Base-by-base conservation (phyloP, 2,113 vertebrate species). In the Planiliza haematocheilus region DNA sequence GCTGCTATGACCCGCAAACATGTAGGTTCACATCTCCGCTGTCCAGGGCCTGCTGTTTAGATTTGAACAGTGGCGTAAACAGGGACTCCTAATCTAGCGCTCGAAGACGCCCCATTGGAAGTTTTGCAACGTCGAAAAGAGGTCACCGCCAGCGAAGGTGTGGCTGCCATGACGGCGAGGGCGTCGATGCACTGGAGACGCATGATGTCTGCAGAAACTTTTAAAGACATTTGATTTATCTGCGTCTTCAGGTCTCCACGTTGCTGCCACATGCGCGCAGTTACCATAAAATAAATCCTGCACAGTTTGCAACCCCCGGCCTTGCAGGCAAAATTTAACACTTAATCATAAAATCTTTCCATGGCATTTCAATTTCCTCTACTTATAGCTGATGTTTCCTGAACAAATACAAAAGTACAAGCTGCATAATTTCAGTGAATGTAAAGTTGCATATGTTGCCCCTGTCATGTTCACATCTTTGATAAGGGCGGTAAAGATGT, bases 11-110 rank as follows among this genome's bases (percentile, higher is more conserved):
- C 71, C 62, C 65, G 58, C 75, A 50, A 70, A 64, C 77, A 68
- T 73, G 45, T 45, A 20, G 77, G 84, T 84, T 83, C 80, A 68
- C 59, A 55, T 87, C 50, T 71, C 52, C 9, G 1, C 81, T 50
- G 59, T 61, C n/a, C 70, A 56, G 42, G 21, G 56, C 52, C 62
- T 30, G 38, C 71, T 81, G 77, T 77, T 85, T 85, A 53, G 21
- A 73, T 71, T 66, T 50, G 65, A 71, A 42, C 55, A 13, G 4
- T 20, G 46, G 58, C 60, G 70, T 80, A 90, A 88, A 88, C 86
- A 88, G 18, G 37, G 41, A 58, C 30, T 79, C 30, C 21, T 62
- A 57, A 83, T 81, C 76, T 72, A 30, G 39, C 50, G 11, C 70
- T 71, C 73, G 36, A 86, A 82, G 74, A 49, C 2, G 64, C 62